Evolutionary conservation across 2,888 invertebrate species (phyloP).

Genomic region (Microchrysa polita): DNA sequence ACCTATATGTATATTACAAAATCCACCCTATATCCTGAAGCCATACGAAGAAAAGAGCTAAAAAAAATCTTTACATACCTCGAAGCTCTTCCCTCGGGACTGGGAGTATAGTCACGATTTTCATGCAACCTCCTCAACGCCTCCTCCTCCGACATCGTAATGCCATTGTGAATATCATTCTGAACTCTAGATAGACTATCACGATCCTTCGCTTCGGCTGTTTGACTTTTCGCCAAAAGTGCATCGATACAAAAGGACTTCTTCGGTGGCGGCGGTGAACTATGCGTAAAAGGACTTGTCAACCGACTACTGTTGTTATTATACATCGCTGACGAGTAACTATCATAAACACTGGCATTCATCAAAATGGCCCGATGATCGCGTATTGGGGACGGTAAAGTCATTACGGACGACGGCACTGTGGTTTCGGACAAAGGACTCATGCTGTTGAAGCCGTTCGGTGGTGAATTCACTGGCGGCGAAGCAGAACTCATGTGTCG

Average conservation of each 20-base stretch:
- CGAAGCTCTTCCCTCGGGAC: conserved; percentile 64
- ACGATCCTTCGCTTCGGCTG: conserved; percentile 54
- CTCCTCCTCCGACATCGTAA: conserved; percentile 59
- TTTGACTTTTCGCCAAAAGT: conserved; percentile 73
- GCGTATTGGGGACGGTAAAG: conserved; percentile 46
- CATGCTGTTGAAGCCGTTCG: conserved; percentile 55
- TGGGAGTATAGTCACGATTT: conserved; percentile 61
- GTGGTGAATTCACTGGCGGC: conserved; percentile 56
- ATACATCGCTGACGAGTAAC: conserved; percentile 45
- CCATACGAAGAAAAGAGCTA: no score
- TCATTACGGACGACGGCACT: conserved; percentile 30
- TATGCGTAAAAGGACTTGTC: conserved; percentile 45
- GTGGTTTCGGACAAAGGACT: conserved; percentile 55
- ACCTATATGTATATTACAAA: no score
- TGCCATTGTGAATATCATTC: conserved; percentile 51
- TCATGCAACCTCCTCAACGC: conserved; percentile 62
- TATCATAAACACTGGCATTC: conserved; percentile 47
- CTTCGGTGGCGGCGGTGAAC: conserved; percentile 61
- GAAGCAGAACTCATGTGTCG: conserved; percentile 51
- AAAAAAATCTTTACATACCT: no score
- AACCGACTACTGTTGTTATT: conserved; percentile 22
- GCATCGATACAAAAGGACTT: conserved; percentile 94
- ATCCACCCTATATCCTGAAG: no score
- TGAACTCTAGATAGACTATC: conserved; percentile 52
- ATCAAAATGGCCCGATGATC: conserved; percentile 45